These are phyloP conservation scores for Brachionus rotundiformis DNA, from an alignment of 1,140 invertebrate genomes.

Conservation along the genomic window DNA sequence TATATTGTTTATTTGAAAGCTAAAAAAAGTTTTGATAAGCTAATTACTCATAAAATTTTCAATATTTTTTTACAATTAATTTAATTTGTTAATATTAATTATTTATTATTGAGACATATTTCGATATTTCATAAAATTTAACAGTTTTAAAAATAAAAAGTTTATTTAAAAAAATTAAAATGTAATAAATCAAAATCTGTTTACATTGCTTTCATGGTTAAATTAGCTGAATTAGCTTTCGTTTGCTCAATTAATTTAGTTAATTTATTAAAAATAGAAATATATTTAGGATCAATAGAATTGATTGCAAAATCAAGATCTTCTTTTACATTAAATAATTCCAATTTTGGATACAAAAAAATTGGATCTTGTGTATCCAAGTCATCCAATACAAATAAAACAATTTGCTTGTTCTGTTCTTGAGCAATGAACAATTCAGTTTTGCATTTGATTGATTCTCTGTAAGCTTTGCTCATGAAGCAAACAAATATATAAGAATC, in stretches of 20 bases:
- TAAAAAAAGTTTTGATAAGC: no score
- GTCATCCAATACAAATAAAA: neutral
- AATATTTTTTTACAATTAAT: no score
- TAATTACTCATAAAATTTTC: no score
- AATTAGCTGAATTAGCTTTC: neutral
- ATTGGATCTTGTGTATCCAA: neutral
- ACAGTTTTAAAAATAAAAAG: no score
- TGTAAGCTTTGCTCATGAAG: slow-evolving; percentile 5
- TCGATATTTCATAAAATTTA: no score
- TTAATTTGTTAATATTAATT: no score
- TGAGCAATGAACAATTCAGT: neutral
- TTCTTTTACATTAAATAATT: neutral
- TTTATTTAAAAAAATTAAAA: no score
- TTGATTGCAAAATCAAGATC: neutral
- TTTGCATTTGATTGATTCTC: slow-evolving; percentile 20
- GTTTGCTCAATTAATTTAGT: neutral
- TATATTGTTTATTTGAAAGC: no score
- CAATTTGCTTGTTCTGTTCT: slow-evolving; percentile 24
- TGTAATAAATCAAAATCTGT: no score
- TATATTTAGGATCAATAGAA: neutral
- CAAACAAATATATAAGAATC: slow-evolving; percentile 28
- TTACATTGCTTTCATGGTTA: neutral
- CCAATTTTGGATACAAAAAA: neutral
- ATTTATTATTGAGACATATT: no score
- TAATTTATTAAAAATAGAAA: neutral